Evolutionary conservation across 2,888 invertebrate species (phyloP).

Genomic region (Pterostichus madidus): DNA sequence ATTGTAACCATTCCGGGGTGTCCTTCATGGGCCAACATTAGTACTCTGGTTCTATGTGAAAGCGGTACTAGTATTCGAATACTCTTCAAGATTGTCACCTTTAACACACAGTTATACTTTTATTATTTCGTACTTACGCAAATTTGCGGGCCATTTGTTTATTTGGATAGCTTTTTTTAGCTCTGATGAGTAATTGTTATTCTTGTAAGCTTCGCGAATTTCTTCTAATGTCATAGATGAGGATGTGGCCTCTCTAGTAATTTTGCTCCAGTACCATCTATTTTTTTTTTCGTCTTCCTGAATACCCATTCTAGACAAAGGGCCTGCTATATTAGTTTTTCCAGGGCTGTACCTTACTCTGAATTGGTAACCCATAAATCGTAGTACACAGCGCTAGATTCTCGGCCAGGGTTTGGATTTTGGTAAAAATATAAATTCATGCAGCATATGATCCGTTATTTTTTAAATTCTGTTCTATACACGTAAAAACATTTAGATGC

Average conservation of each 20-base stretch:
- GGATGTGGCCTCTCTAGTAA: too few relatives aligned
- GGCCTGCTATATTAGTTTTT: background rate
- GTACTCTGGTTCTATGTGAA: constrained; percentile 15
- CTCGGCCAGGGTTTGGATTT: constrained; percentile 11
- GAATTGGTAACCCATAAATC: constrained; percentile 12
- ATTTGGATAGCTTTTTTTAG: too few relatives aligned
- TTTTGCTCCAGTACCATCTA: too few relatives aligned
- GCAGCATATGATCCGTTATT: constrained; percentile 12
- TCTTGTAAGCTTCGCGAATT: too few relatives aligned
- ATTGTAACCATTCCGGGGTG: constrained; percentile 66
- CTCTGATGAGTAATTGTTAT: too few relatives aligned
- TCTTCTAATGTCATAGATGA: too few relatives aligned
- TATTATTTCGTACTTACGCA: constrained; percentile 19
- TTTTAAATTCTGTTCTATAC: constrained; percentile 26
- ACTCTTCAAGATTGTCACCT: background rate
- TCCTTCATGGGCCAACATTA: constrained; percentile 67
- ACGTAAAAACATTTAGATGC: background rate
- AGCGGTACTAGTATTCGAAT: constrained; percentile 64
- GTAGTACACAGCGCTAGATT: constrained; percentile 16
- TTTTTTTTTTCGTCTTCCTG: too few relatives aligned
- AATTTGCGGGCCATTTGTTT: constrained; percentile 5
- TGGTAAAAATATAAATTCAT: constrained; percentile 25
- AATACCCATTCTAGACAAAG: too few relatives aligned
- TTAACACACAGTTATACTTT: background rate
- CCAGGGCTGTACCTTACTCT: background rate